Conservation (phyloP, 2,888 invertebrate species). For the Eledona agricola region DNA sequence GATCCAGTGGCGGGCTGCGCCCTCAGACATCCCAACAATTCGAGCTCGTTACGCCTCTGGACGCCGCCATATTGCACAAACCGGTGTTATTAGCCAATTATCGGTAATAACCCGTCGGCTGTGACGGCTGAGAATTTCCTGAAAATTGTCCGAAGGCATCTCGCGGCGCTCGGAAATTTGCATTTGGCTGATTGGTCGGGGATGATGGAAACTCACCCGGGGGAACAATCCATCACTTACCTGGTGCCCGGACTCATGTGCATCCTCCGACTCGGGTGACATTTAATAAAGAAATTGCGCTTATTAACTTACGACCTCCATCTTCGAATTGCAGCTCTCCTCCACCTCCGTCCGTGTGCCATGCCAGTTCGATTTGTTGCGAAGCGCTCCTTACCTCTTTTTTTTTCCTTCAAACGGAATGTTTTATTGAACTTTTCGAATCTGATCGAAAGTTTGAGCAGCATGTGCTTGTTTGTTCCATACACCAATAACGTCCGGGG, state of each 20-base stretch:
- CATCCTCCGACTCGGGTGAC: slow-evolving; percentile 42
- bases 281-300: slow-evolving; percentile 46
- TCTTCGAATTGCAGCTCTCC: slow-evolving; percentile 12
- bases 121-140: slow-evolving; percentile 21
- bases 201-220: slow-evolving; percentile 50
- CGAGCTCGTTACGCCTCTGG: slow-evolving; percentile 14
- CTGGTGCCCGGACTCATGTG: slow-evolving; percentile 45
- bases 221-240: slow-evolving; percentile 55
- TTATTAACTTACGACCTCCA: slow-evolving; percentile 41
- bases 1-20: too few species aligned
- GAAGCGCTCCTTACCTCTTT: too few species aligned
- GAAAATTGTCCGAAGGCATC: slow-evolving; percentile 20
- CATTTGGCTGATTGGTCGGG: slow-evolving; percentile 53
- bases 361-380: slow-evolving; percentile 17
- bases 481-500: slow-evolving; percentile 13
- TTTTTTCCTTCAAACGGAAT: slow-evolving; percentile 24
- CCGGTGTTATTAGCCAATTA: slow-evolving; percentile 19
- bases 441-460: slow-evolving; percentile 35
- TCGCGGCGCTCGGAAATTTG: slow-evolving; percentile 45
- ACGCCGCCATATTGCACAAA: slow-evolving; percentile 8
- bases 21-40: too few species aligned
- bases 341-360: neutral
- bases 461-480: slow-evolving; percentile 29
- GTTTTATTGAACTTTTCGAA: slow-evolving; percentile 35
- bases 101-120: slow-evolving; percentile 16